Evolutionary conservation across 64 coral and sea anemone genomes (phyloP).

Genomic region (Hydrozoanthus tunicans): DNA sequence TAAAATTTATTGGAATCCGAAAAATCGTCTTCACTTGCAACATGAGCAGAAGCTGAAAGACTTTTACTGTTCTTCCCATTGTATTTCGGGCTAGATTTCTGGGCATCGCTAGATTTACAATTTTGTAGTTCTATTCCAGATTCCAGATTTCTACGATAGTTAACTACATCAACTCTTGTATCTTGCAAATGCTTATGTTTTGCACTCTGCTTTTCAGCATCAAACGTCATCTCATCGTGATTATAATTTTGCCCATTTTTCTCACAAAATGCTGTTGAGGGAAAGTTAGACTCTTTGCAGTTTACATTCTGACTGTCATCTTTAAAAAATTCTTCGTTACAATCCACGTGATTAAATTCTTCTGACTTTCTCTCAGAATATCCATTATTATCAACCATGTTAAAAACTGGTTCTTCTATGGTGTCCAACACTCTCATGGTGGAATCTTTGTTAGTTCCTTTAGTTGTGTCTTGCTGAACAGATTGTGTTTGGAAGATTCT

Average conservation of each 20-base stretch:
- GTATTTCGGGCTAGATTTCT: neutral
- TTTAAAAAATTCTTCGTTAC: neutral
- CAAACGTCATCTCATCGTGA: neutral
- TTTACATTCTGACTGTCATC: neutral
- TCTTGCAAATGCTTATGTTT: neutral
- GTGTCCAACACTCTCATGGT: neutral
- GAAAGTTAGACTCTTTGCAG: neutral
- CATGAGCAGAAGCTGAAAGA: neutral
- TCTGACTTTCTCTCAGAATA: no score
- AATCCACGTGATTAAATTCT: neutral
- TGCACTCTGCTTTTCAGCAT: neutral
- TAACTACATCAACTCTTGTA: neutral
- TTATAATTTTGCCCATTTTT: no score
- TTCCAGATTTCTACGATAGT: neutral
- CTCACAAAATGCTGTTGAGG: neutral
- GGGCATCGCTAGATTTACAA: neutral
- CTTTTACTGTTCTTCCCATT: neutral
- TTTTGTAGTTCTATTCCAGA: neutral
- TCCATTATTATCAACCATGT: neutral
- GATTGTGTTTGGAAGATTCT: conserved; percentile 90
- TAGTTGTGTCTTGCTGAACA: conserved; percentile 15
- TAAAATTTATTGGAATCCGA: neutral
- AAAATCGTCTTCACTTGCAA: neutral
- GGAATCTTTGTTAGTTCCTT: neutral
- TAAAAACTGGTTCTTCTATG: neutral